These are phyloP conservation scores for Ciconia nigra DNA, from an alignment of 2,797 vertebrate genomes.

Conservation along the genomic window DNA sequence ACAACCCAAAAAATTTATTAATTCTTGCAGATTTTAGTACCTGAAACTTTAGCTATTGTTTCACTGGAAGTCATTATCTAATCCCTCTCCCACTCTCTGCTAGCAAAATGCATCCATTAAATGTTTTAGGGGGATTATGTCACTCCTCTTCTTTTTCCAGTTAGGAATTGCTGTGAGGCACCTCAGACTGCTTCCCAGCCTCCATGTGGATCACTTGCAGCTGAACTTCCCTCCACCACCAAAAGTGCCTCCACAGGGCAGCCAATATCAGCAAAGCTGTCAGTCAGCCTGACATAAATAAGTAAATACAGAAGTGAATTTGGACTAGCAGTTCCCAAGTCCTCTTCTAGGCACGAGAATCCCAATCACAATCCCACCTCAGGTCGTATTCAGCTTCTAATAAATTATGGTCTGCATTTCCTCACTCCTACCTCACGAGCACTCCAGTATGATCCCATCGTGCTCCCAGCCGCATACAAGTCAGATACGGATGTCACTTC, in stretches of 20 bases:
- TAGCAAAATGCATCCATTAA: neutral
- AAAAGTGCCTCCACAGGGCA: neutral
- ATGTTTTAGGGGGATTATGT: neutral
- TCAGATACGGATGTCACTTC: neutral
- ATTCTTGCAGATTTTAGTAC: neutral
- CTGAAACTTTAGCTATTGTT: neutral
- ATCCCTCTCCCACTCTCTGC: neutral
- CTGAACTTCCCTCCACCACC: neutral
- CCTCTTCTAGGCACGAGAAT: neutral
- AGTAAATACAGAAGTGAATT: neutral
- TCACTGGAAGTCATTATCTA: neutral
- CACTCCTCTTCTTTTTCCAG: neutral
- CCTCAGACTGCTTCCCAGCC: neutral
- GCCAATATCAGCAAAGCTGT: neutral
- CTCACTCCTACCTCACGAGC: neutral
- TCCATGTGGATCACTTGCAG: neutral
- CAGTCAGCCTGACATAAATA: neutral
- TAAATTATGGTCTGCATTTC: neutral
- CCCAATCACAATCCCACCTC: neutral
- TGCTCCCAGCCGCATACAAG: neutral
- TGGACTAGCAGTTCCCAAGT: neutral
- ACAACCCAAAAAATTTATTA: neutral
- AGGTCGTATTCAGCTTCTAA: neutral
- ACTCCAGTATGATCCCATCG: conserved; percentile 53
- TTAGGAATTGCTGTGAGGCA: neutral